Base-by-base conservation (phyloP, 1,140 invertebrate species). In the Rhyacophila brunnea region DNA sequence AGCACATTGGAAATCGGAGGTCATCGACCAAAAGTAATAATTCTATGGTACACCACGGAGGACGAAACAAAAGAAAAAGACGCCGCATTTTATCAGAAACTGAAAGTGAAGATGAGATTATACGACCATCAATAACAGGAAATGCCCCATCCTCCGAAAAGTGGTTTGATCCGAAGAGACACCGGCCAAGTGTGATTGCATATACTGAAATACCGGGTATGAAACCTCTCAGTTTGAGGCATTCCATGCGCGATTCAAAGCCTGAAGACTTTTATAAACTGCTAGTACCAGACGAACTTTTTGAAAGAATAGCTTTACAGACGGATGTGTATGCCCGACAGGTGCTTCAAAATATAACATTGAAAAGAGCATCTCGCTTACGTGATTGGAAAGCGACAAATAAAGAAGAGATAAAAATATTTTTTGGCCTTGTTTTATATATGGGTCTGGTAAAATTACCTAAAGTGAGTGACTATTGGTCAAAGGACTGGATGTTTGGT, bases 391-490 rank as follows among this genome's bases (percentile, higher is more conserved):
- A 2, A 48, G 7, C 23, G 2, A 48, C 46, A n/a, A 48, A 48
- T 14, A 34, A 28, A 9, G n/a, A n/a, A n/a, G n/a, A n/a, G 10
- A 48, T 48, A n/a, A 23, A 34, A n/a, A 28, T 2, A 13, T 48
- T 48, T 48, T 48, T 48, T 28, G 46, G 46, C 13, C 19, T 48
- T 9, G 6, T 48, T 28, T 6, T 48, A 5, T 48, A 14, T 2
- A 48, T 48, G 46, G 46, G 46, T 2, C n/a, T 48, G 7, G 46
- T 48, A 9, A 48, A 34, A 48, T 14, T 48, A 5, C 23, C 46
- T n/a, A 48, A 14, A 5, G 3, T 48, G 3, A 23, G 2, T 23
- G 4, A 6, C 4, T 48, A 48, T 34, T 48, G 46, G 46, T 6
- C 4, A 5, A 48, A 4, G 14, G 46, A 48, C 20, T 2, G 2